These are phyloP conservation scores for Vanessa tameamea DNA, from an alignment of 1,140 invertebrate genomes.

Conservation along the genomic window DNA sequence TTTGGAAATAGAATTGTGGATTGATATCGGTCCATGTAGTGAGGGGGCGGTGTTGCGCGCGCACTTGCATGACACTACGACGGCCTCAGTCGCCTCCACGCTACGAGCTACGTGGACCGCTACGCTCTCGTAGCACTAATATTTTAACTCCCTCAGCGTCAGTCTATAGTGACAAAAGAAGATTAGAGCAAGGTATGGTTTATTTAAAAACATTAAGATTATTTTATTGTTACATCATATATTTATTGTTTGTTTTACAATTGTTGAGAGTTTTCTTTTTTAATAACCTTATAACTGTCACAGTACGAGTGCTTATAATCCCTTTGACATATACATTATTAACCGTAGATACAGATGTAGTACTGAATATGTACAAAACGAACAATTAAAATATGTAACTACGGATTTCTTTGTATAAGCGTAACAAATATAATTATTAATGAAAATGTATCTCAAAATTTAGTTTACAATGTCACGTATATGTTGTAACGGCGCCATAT, in stretches of 20 bases:
- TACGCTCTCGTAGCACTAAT: conserved; percentile 64
- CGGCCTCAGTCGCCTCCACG: conserved; percentile 63
- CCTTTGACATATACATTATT: not conserved
- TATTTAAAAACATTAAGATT: not conserved
- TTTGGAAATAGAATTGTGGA: conserved; percentile 66
- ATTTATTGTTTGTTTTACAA: not conserved
- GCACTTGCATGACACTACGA: conserved; percentile 64
- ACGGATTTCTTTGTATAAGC: not conserved
- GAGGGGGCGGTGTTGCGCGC: conserved; percentile 75
- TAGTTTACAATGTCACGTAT: conserved; percentile 3
- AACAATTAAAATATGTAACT: not conserved
- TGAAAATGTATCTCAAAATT: not conserved
- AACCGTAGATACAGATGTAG: not conserved
- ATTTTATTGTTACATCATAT: not conserved
- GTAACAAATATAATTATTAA: not conserved
- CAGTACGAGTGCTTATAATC: not conserved
- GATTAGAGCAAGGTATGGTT: conserved; percentile 38
- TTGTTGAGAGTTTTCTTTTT: conserved; percentile 1
- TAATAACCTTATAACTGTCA: conserved; percentile 12
- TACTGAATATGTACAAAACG: not conserved
- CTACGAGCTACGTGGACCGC: conserved; percentile 62
- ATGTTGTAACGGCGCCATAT: conserved; percentile 28
- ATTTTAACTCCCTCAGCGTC: conserved; percentile 41
- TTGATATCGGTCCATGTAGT: conserved; percentile 74
- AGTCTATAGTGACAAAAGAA: conserved; percentile 51